Percentiles rank a stretch among this genome's conserved stretches.
Conservation (phyloP, 2,113 vertebrate species). For the Apeltes quadracus region DNA sequence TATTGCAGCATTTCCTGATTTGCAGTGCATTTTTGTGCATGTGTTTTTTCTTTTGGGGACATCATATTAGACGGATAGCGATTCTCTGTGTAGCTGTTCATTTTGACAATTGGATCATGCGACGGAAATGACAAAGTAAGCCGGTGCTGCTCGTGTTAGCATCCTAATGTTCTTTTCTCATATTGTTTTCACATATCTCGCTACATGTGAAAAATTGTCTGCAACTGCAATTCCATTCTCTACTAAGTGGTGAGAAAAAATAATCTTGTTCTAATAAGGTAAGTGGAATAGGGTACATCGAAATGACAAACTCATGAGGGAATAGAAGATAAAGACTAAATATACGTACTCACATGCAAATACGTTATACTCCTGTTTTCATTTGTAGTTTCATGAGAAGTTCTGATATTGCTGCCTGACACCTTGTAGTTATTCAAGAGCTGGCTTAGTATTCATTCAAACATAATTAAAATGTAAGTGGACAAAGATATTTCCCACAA, state of each 20-base stretch:
- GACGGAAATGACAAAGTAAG: conserved; percentile 5
- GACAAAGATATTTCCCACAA: conserved; percentile 71
- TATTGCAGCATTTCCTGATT: conserved; percentile 23
- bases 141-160: neutral
- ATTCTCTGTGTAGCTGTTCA: conserved; percentile 3
- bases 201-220: conserved; percentile 24
- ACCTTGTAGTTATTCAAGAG: conserved; percentile 50
- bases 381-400: conserved; percentile 24
- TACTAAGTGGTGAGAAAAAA: neutral
- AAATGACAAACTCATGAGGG: conserved; percentile 10
- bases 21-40: conserved; percentile 9
- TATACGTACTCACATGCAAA: neutral
- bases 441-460: conserved; percentile 62
- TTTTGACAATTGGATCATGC: conserved; percentile 10
- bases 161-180: conserved; percentile 19
- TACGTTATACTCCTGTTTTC: neutral
- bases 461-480: conserved; percentile 66
- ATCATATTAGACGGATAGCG: neutral
- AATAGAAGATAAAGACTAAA: conserved; percentile 7
- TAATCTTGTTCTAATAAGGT: conserved; percentile 8
- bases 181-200: neutral
- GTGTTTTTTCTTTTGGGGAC: conserved; percentile 25
- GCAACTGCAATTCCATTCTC: neutral
- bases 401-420: conserved; percentile 49
- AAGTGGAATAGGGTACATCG: conserved; percentile 2